A percentile compares a stretch with the other conserved stretches of the same genome.
These are phyloP conservation scores for Penaeus chinensis DNA, from an alignment of 1,140 invertebrate genomes.

Conservation along the genomic window DNA sequence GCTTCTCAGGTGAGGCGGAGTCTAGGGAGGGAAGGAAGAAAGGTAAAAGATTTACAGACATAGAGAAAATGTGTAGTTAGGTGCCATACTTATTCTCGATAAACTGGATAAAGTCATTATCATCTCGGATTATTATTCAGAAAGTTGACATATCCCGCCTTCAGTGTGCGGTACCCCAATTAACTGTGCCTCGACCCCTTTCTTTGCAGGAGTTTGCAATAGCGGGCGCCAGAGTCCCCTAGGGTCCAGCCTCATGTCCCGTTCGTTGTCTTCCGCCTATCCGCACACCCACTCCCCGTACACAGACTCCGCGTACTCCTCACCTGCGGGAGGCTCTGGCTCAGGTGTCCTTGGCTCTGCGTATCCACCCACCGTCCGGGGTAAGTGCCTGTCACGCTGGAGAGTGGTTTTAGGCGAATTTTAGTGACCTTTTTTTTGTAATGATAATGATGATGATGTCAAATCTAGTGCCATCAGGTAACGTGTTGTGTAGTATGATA, in stretches of 20 bases:
- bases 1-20: conserved; percentile 59
- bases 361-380: conserved; percentile 64
- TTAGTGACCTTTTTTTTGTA: too few relatives aligned
- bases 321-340: conserved; percentile 43
- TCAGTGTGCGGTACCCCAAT: not conserved
- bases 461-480: too few relatives aligned
- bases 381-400: not conserved
- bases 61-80: too few relatives aligned
- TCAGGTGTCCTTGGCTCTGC: conserved; percentile 22
- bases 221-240: conserved; percentile 40
- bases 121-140: too few relatives aligned
- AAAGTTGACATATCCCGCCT: too few relatives aligned
- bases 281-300: conserved; percentile 45
- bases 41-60: not conserved
- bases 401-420: not conserved
- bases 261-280: conserved; percentile 47
- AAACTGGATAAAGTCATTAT: too few relatives aligned
- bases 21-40: not conserved
- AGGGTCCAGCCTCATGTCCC: conserved; percentile 20
- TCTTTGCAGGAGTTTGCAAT: conserved; percentile 40
- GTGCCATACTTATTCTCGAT: too few relatives aligned
- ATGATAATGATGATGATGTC: too few relatives aligned
- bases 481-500: too few relatives aligned
- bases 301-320: conserved; percentile 53
- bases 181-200: not conserved